These are phyloP conservation scores for Cenopis cana DNA, from an alignment of 2,888 invertebrate genomes.

Conservation along the genomic window DNA sequence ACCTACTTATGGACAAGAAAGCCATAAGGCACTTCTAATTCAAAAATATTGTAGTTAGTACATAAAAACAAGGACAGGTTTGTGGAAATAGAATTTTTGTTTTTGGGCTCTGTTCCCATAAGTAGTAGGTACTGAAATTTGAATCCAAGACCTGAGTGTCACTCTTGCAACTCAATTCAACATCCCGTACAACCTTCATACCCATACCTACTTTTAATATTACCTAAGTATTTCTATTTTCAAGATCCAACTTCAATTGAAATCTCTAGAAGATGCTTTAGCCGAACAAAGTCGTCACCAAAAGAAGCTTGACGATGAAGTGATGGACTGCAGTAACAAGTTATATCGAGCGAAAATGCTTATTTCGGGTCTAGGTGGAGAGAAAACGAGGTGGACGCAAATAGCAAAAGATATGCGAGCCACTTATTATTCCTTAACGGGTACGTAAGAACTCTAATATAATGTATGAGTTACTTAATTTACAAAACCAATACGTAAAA, in stretches of 20 bases:
- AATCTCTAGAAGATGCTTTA: conserved; percentile 89
- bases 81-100: too few relatives aligned
- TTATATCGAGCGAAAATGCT: conserved; percentile 96
- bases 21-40: too few relatives aligned
- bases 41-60: too few relatives aligned
- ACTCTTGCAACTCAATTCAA: too few relatives aligned
- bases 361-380: conserved; percentile 96
- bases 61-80: too few relatives aligned
- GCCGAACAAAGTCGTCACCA: conserved; percentile 88
- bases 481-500: neutral
- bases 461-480: neutral
- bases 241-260: conserved; percentile 87
- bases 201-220: neutral
- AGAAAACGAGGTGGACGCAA: conserved; percentile 94
- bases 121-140: too few relatives aligned
- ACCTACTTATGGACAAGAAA: neutral
- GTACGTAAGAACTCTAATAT: conserved; percentile 61
- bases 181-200: neutral
- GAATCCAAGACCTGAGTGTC: too few relatives aligned
- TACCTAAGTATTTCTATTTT: conserved; percentile 14
- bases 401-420: conserved; percentile 89
- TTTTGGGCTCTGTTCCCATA: too few relatives aligned
- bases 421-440: conserved; percentile 89
- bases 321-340: conserved; percentile 94
- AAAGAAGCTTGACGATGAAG: conserved; percentile 92